Evolutionary conservation across 2,888 invertebrate species (phyloP).

Genomic region (Brachynemurus nebulosus): DNA sequence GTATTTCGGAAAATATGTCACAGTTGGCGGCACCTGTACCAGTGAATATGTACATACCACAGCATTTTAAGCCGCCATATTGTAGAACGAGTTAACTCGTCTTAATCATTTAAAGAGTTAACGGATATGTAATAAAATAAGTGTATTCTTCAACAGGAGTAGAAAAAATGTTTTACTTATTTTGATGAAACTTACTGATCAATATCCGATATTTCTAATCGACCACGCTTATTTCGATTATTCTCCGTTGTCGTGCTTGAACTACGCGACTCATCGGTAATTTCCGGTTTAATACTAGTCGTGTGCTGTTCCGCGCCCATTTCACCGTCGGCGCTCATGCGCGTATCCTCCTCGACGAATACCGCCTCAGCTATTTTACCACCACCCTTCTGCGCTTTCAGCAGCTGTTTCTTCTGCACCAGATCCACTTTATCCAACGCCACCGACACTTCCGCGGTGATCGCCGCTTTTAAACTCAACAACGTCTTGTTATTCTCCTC

Average conservation of each 20-base stretch:
- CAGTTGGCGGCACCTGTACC: no score
- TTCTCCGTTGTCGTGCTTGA: slow-evolving; percentile 66
- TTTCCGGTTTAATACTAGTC: slow-evolving; percentile 7
- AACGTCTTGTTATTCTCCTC: no score
- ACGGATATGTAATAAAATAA: no score
- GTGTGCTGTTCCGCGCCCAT: slow-evolving; percentile 35
- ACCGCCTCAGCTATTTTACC: slow-evolving; percentile 27
- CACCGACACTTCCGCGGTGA: background rate
- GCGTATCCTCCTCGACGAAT: slow-evolving; percentile 60
- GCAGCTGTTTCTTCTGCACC: background rate
- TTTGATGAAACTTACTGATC: slow-evolving; percentile 34
- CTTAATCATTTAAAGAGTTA: no score
- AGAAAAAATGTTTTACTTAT: no score
- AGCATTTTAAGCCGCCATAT: no score
- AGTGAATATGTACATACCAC: no score
- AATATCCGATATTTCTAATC: slow-evolving; percentile 35
- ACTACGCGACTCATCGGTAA: slow-evolving; percentile 62
- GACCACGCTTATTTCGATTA: slow-evolving; percentile 33
- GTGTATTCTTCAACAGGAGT: no score
- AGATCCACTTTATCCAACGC: background rate
- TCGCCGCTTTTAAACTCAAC: background rate
- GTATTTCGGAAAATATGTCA: no score
- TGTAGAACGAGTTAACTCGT: no score
- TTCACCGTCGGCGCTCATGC: slow-evolving; percentile 56
- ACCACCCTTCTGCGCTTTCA: background rate